A percentile compares a stretch with the other conserved stretches of the same genome.
These are phyloP conservation scores for Amphimallon solstitiale DNA, from an alignment of 2,888 invertebrate genomes.

Conservation along the genomic window DNA sequence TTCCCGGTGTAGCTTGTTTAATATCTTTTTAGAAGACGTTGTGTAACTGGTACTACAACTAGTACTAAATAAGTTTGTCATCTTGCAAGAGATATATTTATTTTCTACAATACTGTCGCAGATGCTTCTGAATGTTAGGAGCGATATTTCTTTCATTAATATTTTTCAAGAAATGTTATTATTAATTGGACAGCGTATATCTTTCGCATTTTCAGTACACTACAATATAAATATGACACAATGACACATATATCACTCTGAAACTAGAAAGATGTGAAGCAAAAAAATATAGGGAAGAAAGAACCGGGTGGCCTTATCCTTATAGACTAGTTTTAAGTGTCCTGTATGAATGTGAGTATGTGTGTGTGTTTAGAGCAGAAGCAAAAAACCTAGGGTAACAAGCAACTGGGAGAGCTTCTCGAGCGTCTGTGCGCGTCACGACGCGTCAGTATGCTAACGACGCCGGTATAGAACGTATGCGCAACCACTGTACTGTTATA, in stretches of 20 bases:
- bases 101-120: no score
- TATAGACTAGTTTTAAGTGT: conserved; percentile 22
- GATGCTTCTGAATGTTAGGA: no score
- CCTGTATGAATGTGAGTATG: conserved; percentile 5
- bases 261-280: conserved; percentile 7
- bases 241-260: conserved; percentile 13
- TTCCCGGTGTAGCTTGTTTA: no score
- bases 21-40: no score
- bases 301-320: conserved; percentile 31
- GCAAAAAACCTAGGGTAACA: conserved; percentile 55
- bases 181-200: neutral
- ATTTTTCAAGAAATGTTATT: neutral
- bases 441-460: conserved; percentile 50
- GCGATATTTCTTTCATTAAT: neutral
- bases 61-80: no score
- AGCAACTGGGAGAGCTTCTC: conserved; percentile 53
- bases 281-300: conserved; percentile 23
- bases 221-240: conserved; percentile 10
- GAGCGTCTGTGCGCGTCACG: conserved; percentile 51
- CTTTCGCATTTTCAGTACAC: neutral
- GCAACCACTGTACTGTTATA: conserved; percentile 19
- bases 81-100: no score
- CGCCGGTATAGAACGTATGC: conserved; percentile 38
- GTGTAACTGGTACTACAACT: no score
- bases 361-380: conserved; percentile 45